These are phyloP conservation scores for Musca vetustissima DNA, from an alignment of 1,140 invertebrate species.

Conservation along the genomic window DNA sequence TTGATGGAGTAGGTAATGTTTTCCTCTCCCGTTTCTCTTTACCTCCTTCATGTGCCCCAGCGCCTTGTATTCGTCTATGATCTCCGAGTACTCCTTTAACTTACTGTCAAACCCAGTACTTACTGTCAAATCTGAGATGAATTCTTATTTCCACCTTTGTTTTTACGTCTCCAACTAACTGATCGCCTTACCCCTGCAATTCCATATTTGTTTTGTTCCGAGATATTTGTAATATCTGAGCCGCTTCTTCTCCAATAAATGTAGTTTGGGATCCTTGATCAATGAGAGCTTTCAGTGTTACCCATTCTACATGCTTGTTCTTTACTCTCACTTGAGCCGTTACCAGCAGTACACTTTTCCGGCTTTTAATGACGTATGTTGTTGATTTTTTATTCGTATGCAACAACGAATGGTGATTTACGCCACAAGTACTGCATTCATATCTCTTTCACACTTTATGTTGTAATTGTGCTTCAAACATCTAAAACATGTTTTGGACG, in stretches of 20 bases:
- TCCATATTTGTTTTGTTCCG: slow-evolving; percentile 11
- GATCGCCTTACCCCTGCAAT: background rate
- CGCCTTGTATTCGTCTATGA: too few species aligned
- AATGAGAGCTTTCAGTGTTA: slow-evolving; percentile 20
- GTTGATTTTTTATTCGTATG: too few species aligned
- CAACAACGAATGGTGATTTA: too few species aligned
- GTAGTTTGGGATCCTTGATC: slow-evolving; percentile 24
- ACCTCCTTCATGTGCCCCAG: too few species aligned
- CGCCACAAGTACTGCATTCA: too few species aligned
- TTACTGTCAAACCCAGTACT: slow-evolving; percentile 1
- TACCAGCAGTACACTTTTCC: background rate
- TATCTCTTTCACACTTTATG: too few species aligned
- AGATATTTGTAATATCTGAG: slow-evolving; percentile 8
- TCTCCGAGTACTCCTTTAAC: too few species aligned
- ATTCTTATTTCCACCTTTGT: slow-evolving; percentile 3
- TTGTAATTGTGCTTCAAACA: too few species aligned
- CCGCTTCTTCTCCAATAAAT: slow-evolving; percentile 3
- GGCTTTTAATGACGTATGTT: too few species aligned
- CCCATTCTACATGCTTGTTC: background rate
- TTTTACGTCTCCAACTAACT: background rate
- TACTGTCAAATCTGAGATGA: background rate
- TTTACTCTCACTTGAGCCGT: slow-evolving; percentile 6
- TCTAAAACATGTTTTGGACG: too few species aligned
- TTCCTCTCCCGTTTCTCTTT: too few species aligned
- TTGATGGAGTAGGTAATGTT: too few species aligned